Base-by-base conservation (phyloP, 92 coral and sea anemone genomes). In the Galaxea fascicularis region DNA sequence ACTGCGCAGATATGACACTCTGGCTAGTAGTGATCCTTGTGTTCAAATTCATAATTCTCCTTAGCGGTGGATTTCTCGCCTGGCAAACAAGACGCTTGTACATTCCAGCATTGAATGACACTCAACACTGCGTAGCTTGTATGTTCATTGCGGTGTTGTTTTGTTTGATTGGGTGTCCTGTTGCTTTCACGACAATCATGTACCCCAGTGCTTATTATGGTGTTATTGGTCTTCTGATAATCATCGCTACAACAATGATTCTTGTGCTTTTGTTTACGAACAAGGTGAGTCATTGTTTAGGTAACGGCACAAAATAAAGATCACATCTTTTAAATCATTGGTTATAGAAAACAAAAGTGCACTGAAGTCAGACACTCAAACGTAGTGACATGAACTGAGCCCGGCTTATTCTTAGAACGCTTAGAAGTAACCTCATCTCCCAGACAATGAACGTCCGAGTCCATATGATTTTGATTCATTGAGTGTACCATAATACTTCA, bases 21-120 rank as follows among this genome's bases (percentile, higher is more conserved):
- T 97, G 99, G 99, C 60, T 95, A 20, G 83, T 89, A 2, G 71
- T 93, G 73, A 85, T 97, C 39, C 90, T 97, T 0, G 30, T 88
- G 3, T 30, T 88, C 87, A 97, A 97, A 82, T 89, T 73, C 52
- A 17, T 91, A 22, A 53, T 95, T 67, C 85, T 91, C 57, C 30
- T 93, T 21, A 89, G 64, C 62, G 99, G 99, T 0, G 91, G 87
- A 8, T 95, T 93, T 59, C 92, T 97, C 79, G 95, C 99, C n/a
- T 93, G 99, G 98, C 98, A 94, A 77, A 92, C 95, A 7, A 90
- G 99, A 20, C 87, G 90, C 31, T 84, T 97, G 49, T 97, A 85
- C 92, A 95, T 95, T 56, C 93, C 94, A 4, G 78, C 93, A 5
- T 87, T 97, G 14, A 87, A 95, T 58, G 99, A 97, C 85, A 95